Evolutionary conservation across 2,888 invertebrate genomes (phyloP).

Genomic region (Tipula vernalis): DNA sequence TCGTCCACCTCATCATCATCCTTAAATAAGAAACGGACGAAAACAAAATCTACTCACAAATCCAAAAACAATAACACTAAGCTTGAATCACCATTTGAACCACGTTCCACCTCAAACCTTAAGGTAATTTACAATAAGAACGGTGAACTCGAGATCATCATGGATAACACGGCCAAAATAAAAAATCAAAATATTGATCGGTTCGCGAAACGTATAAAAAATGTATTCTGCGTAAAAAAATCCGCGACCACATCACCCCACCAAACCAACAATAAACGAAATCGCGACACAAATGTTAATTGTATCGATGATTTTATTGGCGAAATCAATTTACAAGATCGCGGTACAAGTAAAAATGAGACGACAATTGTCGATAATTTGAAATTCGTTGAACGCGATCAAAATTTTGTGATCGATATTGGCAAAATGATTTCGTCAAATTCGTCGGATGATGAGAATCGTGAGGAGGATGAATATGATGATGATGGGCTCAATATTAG

Average conservation of each 20-base stretch:
- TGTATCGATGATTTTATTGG: background rate
- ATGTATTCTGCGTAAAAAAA: background rate
- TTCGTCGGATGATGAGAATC: background rate
- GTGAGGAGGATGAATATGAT: conserved; percentile 15
- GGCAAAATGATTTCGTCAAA: background rate
- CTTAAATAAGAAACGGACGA: background rate
- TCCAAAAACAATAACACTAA: background rate
- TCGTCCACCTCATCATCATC: background rate
- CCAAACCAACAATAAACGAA: background rate
- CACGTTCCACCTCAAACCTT: background rate
- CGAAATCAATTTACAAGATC: background rate
- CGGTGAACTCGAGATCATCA: background rate
- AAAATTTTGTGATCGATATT: background rate
- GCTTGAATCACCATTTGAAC: background rate
- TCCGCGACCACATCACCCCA: background rate
- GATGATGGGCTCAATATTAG: conserved; percentile 33
- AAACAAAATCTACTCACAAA: background rate
- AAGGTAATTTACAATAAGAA: background rate
- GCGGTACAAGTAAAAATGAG: background rate
- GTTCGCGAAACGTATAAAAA: background rate
- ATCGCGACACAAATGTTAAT: background rate
- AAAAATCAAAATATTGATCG: background rate
- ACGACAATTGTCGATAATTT: background rate
- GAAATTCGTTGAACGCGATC: background rate
- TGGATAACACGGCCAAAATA: background rate